Evolutionary conservation across 2,113 vertebrate genomes (phyloP).

Genomic region (Takifugu flavidus): DNA sequence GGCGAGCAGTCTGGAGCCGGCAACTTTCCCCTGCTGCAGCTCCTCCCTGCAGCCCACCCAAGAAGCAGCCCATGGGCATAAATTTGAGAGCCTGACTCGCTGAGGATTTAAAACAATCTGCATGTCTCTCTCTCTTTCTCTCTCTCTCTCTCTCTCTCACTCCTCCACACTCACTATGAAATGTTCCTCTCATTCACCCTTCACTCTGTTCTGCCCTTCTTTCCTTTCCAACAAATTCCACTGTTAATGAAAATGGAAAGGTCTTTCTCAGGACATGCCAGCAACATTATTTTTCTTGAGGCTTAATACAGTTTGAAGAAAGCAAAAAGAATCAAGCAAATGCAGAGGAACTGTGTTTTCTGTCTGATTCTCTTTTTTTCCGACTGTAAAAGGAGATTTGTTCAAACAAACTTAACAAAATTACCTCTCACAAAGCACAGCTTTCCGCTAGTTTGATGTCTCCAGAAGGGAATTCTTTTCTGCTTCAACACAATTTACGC

Average conservation of each 20-base stretch:
- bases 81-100: constrained; percentile 81
- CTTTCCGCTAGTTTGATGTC: constrained; percentile 35
- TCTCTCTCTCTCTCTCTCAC: constrained; percentile 30
- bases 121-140: constrained; percentile 63
- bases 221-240: constrained; percentile 63
- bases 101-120: constrained; percentile 80
- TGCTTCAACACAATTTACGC: constrained; percentile 19
- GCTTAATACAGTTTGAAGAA: constrained; percentile 57
- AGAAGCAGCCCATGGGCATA: constrained; percentile 83
- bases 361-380: not conserved
- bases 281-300: constrained; percentile 71
- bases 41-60: constrained; percentile 80
- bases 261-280: constrained; percentile 62
- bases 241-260: constrained; percentile 69
- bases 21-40: constrained; percentile 71
- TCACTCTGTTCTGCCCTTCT: constrained; percentile 46
- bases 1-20: constrained; percentile 72
- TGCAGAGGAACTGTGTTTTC: constrained; percentile 26
- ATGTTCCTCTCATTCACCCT: constrained; percentile 48
- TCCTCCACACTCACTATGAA: constrained; percentile 50
- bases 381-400: constrained; percentile 25
- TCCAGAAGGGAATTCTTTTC: constrained; percentile 34
- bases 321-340: constrained; percentile 42
- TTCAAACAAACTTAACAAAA: constrained; percentile 28
- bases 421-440: constrained; percentile 30